Percentiles rank a stretch among this genome's conserved stretches.
Evolutionary conservation across 2,888 invertebrate species (phyloP).

Genomic region (Cinara cedri): DNA sequence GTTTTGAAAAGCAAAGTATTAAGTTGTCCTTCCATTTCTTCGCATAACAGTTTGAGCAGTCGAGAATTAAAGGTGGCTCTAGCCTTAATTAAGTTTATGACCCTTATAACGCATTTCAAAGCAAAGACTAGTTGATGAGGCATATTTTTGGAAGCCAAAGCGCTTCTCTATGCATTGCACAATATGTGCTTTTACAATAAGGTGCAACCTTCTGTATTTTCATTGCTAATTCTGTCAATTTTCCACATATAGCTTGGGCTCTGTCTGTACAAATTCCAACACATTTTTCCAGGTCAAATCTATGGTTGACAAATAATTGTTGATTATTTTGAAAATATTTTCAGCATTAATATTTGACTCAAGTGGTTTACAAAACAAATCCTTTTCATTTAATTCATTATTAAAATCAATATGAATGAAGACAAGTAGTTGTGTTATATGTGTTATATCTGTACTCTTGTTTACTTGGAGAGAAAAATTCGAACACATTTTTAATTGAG

Average conservation of each 20-base stretch:
- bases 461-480: constrained; percentile 16
- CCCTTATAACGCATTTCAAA: too few relatives aligned
- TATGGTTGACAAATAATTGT: not conserved
- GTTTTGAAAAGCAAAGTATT: too few relatives aligned
- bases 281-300: constrained; percentile 58
- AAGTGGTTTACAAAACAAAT: constrained; percentile 21
- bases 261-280: constrained; percentile 12
- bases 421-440: not conserved
- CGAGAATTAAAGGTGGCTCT: too few relatives aligned
- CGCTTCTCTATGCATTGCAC: constrained; percentile 21
- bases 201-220: constrained; percentile 58
- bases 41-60: too few relatives aligned
- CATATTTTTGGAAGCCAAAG: not conserved
- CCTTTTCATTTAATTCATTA: constrained; percentile 20
- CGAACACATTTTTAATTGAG: constrained; percentile 12
- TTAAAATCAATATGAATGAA: not conserved
- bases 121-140: too few relatives aligned
- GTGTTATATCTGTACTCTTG: constrained; percentile 7
- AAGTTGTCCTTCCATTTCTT: too few relatives aligned
- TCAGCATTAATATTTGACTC: constrained; percentile 1
- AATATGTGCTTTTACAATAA: constrained; percentile 14
- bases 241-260: constrained; percentile 30
- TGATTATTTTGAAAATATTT: constrained; percentile 3
- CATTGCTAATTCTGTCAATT: constrained; percentile 4
- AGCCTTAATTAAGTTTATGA: too few relatives aligned